Base-by-base conservation (phyloP, 1,140 invertebrate genomes). In the Tetranychus cinnabarinus region DNA sequence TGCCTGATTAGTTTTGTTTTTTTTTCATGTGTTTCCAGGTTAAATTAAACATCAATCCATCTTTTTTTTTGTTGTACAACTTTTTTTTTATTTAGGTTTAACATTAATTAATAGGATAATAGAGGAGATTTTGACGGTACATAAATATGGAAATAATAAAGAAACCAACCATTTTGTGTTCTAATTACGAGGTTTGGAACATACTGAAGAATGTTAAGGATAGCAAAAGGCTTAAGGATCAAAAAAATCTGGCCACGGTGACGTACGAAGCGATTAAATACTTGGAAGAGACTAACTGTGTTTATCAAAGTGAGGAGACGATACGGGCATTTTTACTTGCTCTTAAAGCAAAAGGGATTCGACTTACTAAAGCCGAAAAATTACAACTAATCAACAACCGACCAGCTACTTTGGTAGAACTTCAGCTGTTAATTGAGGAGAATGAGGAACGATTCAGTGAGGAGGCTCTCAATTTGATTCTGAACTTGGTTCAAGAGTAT, bases 361-460 rank as follows among this genome's bases (percentile, higher is more conserved):
- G 82, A 67, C 72, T 87, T 31, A 85, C 80, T 5, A 85, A 85
- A 71, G 79, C 79, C 57, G 86, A 89, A 72, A 87, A 85, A 70
- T 69, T 89, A 1, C 85, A 85, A 75, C 75, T 89, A 62, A 72
- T 88, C 3, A 89, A 89, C 72, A 77, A 80, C 34, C 79, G 82
- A 55, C 86, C 86, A 6, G 79, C 76, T 63, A 82, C 81, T 45
- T 77, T 81, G 52, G 72, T 88, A 15, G 85, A 89, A 76, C 84
- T 89, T 68, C 85, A 88, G 74, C 69, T 88, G 76, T 82, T 87
- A 63, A 78, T 88, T 47, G 83, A 87, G 74, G 84, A 87, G 65
- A 84, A 82, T 72, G 85, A 88, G 72, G 85, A 87, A 67, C 75
- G 85, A 45, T 70, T 88, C 23, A 80, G 77, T 50, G 84, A 86